Evolutionary conservation across 1,140 invertebrate species (phyloP).

Genomic region (Cherax destructor): DNA sequence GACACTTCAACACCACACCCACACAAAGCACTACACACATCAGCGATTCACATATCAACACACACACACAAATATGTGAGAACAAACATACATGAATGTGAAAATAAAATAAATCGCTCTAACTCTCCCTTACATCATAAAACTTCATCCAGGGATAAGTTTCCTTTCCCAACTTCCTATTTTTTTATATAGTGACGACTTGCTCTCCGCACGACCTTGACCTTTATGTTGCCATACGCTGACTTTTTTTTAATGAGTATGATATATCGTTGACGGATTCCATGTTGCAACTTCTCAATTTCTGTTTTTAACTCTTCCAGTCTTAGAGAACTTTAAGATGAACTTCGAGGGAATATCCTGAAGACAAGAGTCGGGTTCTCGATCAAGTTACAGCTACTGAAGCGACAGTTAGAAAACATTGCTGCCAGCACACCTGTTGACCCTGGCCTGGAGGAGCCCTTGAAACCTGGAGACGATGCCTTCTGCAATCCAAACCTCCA

Average conservation of each 20-base stretch:
- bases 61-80: not conserved
- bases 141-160: not conserved
- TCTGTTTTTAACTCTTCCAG: too few species aligned
- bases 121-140: not conserved
- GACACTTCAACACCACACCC: too few species aligned
- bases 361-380: not conserved
- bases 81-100: not conserved
- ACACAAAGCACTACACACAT: too few species aligned
- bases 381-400: not conserved
- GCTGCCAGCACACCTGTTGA: not conserved
- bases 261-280: too few species aligned
- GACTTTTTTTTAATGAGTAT: not conserved
- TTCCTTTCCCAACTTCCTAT: constrained; percentile 15
- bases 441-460: not conserved
- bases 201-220: constrained; percentile 6
- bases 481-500: not conserved
- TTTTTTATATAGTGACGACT: not conserved
- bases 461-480: not conserved
- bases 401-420: not conserved
- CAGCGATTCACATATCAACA: too few species aligned
- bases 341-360: not conserved
- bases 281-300: too few species aligned
- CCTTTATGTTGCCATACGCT: constrained; percentile 9
- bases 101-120: too few species aligned
- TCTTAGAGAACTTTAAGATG: too few species aligned